Evolutionary conservation across 2,888 invertebrate genomes (phyloP), one percentile per base, ranked within the genome.

Genomic region (Colletes collaris): DNA sequence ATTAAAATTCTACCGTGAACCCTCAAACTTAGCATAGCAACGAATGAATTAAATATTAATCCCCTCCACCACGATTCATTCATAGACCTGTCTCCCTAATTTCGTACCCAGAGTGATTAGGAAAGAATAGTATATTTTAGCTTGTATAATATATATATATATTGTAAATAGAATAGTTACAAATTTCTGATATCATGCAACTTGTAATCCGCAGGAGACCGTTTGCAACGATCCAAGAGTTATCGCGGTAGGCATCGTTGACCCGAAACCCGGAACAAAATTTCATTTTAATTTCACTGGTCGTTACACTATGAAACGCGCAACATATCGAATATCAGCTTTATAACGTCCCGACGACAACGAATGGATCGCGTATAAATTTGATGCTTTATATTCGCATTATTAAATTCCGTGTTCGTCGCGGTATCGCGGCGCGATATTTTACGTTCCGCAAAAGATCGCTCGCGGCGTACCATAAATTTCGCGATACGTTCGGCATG

Each of bases 331-430:
- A 35, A 16, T 69, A 8, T 37, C 46, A 13, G 10, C 11, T 8
- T 27, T 10, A 16, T 7, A 46, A 46, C n/a, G 46, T n/a, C 44
- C 8, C 1, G 27, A 35, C 46, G 37, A 0, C 40, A 59, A 46
- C 49, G 35, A 52, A 35, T 52, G 52, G 13, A 7, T 16, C 10
- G 13, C 40, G 40, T 46, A 67, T 56, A 40, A 63, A 52, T 56
- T 62, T 37, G 37, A 4, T 11, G 37, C 37, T 10, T 56, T 55
- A 46, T 66, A 67, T 16, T 56, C 50, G 35, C 13, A 10, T 75
- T 76, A 77, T 77, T 67, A 75, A 63, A 76, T 63, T 67, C 49
- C 52, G 4, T 19, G 56, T 52, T 63, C 50, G 37, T 62, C 19
- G 52, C 50, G 8, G 37, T 49, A 63, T 66, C 19, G 67, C 37